Evolutionary conservation across 2,113 vertebrate genomes (phyloP).

Genomic region (Otis tarda): DNA sequence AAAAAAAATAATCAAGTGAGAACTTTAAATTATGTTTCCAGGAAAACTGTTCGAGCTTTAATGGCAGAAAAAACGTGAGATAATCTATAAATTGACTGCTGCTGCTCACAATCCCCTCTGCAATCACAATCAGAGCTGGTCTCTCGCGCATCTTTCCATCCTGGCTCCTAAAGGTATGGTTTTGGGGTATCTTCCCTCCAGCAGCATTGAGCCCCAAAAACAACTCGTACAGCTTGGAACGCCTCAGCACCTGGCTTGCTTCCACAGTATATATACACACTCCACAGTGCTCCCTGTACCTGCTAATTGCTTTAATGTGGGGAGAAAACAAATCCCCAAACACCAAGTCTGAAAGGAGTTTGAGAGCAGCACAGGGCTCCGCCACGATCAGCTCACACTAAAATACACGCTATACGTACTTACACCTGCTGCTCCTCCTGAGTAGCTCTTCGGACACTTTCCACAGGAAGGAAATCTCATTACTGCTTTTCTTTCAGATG

Average conservation of each 20-base stretch:
- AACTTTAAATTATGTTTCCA: neutral
- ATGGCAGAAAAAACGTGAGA: neutral
- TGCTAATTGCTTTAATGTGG: neutral
- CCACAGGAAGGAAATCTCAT: neutral
- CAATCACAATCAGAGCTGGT: neutral
- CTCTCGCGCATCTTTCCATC: neutral
- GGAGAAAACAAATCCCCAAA: neutral
- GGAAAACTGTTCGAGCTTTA: neutral
- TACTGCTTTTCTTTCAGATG: neutral
- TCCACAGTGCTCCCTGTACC: neutral
- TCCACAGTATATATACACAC: accelerated
- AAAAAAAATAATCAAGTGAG: neutral
- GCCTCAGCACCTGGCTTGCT: neutral
- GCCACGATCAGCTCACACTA: accelerated
- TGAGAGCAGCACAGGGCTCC: neutral
- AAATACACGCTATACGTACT: accelerated
- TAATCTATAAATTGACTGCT: neutral
- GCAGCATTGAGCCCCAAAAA: neutral
- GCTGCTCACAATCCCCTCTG: neutral
- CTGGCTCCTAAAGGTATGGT: neutral
- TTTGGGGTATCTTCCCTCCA: neutral
- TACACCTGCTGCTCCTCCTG: neutral
- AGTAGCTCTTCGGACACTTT: neutral
- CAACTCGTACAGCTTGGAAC: accelerated
- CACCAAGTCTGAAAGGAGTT: neutral